These are phyloP conservation scores for Phymanthus crucifer DNA, from an alignment of 92 coral and sea anemone genomes.

Conservation along the genomic window DNA sequence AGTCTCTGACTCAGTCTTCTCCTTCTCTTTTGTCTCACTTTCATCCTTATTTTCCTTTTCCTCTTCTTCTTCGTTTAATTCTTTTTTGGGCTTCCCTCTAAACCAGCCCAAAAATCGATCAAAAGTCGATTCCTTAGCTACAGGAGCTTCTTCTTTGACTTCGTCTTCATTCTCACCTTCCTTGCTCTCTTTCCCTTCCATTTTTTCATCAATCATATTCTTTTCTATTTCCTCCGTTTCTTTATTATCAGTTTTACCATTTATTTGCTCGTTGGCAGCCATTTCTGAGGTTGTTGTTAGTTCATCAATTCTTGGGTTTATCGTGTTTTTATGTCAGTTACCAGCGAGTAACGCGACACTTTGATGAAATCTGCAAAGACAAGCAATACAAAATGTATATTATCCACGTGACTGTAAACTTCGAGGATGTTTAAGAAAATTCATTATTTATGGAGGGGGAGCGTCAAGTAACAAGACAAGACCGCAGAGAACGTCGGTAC, in stretches of 20 bases:
- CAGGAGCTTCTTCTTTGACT: background rate
- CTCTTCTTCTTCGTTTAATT: background rate
- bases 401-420: background rate
- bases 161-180: background rate
- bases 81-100: conserved; percentile 1
- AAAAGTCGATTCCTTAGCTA: conserved; percentile 2
- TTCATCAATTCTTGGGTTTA: background rate
- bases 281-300: background rate
- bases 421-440: background rate
- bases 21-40: background rate
- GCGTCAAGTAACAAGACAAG: too few relatives aligned
- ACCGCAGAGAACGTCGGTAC: too few relatives aligned
- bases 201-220: background rate
- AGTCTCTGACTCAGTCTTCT: background rate
- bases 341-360: background rate
- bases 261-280: background rate
- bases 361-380: background rate
- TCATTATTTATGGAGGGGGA: too few relatives aligned
- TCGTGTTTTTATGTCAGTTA: background rate
- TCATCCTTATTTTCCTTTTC: background rate
- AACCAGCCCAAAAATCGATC: background rate
- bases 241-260: background rate
- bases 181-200: conserved; percentile 3
- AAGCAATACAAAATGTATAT: background rate
- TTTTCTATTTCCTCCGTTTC: background rate